Percentiles rank a stretch among this genome's conserved stretches.
Conservation (phyloP, 1,140 invertebrate genomes). For the Drosophila auraria region DNA sequence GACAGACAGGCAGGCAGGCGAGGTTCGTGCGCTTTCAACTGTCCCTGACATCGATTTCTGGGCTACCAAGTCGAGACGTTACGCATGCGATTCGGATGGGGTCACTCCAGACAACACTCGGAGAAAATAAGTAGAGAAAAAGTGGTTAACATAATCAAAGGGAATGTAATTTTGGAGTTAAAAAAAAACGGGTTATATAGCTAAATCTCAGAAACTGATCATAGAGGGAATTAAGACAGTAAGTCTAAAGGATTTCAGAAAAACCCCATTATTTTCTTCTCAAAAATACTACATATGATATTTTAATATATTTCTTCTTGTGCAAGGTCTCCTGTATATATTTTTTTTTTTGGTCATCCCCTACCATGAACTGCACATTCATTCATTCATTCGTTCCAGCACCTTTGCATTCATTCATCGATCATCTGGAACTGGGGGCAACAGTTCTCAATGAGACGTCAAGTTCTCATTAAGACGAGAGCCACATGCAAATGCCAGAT, state of each 20-base stretch:
- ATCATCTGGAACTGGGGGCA: slow-evolving; percentile 48
- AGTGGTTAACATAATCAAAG: too few relatives aligned
- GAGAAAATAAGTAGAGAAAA: neutral
- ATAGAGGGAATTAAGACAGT: too few relatives aligned
- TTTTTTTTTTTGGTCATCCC: neutral
- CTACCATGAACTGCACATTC: neutral
- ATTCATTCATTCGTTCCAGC: slow-evolving; percentile 27
- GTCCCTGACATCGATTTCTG: slow-evolving; percentile 51
- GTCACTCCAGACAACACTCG: slow-evolving; percentile 1
- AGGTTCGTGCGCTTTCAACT: slow-evolving; percentile 44
- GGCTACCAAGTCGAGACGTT: slow-evolving; percentile 27
- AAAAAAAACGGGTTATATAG: too few relatives aligned
- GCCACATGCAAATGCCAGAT: slow-evolving; percentile 42
- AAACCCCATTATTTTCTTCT: too few relatives aligned
- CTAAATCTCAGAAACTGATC: too few relatives aligned
- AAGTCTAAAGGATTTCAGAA: too few relatives aligned
- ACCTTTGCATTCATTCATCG: slow-evolving; percentile 52
- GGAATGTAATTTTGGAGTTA: too few relatives aligned
- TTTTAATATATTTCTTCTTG: neutral
- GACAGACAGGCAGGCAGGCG: slow-evolving; percentile 9
- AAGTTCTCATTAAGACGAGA: slow-evolving; percentile 49
- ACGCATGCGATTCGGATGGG: slow-evolving; percentile 14
- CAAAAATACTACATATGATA: too few relatives aligned
- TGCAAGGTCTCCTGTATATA: slow-evolving; percentile 2
- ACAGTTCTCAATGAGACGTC: slow-evolving; percentile 64